Evolutionary conservation across 2,113 vertebrate species (phyloP).

Genomic region (Leiothrix lutea): DNA sequence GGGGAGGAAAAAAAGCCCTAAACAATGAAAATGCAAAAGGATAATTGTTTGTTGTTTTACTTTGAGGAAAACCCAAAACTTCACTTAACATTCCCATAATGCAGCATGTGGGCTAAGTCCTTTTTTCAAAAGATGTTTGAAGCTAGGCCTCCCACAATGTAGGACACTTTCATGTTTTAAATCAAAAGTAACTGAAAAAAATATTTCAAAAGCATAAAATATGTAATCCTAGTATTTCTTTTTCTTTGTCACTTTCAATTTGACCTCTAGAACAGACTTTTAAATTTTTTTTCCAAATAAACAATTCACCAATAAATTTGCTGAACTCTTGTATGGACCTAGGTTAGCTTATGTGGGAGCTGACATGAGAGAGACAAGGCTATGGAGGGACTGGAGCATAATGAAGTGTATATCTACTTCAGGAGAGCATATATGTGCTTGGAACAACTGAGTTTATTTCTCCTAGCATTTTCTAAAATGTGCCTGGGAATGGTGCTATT

Average conservation of each 20-base stretch:
- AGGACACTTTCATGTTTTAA: not conserved
- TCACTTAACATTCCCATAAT: not conserved
- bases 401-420: rapidly evolving
- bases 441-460: not conserved
- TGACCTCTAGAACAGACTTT: not conserved
- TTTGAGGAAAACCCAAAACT: conserved; percentile 9
- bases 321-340: not conserved
- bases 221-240: not conserved
- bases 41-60: not conserved
- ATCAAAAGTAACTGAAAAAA: conserved; percentile 1
- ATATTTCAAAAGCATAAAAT: not conserved
- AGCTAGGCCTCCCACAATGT: not conserved
- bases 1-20: not conserved
- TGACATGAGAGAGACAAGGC: not conserved
- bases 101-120: not conserved
- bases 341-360: not conserved
- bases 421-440: not conserved
- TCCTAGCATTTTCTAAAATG: not conserved
- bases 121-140: not conserved
- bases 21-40: not conserved
- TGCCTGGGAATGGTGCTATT: not conserved
- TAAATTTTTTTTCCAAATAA: not conserved
- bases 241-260: not conserved
- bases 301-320: not conserved
- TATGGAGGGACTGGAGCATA: not conserved